Evolutionary conservation across 2,888 invertebrate genomes (phyloP), one percentile per base, ranked within the genome.

Genomic region (Parascotia fuliginaria): DNA sequence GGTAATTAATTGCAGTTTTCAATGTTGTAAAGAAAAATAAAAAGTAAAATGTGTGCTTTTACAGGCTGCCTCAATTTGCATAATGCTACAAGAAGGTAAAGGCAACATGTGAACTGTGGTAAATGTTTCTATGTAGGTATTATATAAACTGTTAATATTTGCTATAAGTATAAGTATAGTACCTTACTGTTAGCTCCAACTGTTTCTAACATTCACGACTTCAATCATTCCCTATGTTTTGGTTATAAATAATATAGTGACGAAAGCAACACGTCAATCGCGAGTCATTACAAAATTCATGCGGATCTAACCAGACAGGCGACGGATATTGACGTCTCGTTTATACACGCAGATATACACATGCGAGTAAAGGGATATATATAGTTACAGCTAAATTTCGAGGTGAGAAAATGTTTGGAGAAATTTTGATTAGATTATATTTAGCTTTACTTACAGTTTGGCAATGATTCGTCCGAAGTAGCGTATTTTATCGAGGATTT

Each of bases 261-360:
- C 31, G 12, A 13, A 29, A 29, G 29, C 12, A 12, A 31, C 31
- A 7, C 3, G 31, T 31, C 31, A 31, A 13, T 13, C 16, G 12
- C 31, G 37, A 19, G 45, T 39, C 24, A 47, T 49, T 57, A 54
- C 33, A 49, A 58, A 58, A 42, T 56, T 49, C 46, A 61, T 40
- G 44, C 39, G 31, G 14, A 34, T 53, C 29, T 39, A 42, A 43
- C 14, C 13, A 29, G 15, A 37, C 45, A 31, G 22, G 24, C 13
- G 12, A 28, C 13, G 11, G 27, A 9, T 37, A 40, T 27, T 49
- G 51, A 47, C 40, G 19, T 42, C 33, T 46, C 19, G 11, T 13
- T 24, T 22, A 37, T 4, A 39, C 27, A 12, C 13, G 12, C 11
- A 7, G 1, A 1, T n/a, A 14, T 27, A 12, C 3, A 9, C 7